Percentiles rank a stretch among this genome's conserved stretches.
phyloP scores from a whole-genome alignment of 2,113 vertebrate species.

The Malurus alboscapulatus region DNA sequence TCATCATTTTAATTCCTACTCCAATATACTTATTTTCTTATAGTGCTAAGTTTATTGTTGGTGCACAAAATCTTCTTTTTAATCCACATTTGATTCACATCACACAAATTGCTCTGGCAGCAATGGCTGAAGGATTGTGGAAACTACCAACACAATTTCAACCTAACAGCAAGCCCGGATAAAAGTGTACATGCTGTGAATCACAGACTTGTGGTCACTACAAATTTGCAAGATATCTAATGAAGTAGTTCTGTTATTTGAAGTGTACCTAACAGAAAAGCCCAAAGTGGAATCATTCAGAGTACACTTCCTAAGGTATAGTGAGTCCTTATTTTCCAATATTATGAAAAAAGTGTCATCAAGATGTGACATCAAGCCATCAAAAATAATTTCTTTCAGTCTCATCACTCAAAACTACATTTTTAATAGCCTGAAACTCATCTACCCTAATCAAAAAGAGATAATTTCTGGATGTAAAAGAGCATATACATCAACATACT shows the following conservation, averaged over 20 bases:
- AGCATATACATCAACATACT: not conserved
- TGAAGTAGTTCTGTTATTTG: not conserved
- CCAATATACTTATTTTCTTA: not conserved
- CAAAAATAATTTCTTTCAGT: not conserved
- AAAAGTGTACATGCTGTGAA: not conserved
- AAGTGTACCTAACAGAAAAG: not conserved
- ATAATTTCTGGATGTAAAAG: not conserved
- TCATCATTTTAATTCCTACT: not conserved
- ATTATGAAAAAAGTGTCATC: not conserved
- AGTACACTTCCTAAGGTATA: not conserved
- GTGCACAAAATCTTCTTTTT: not conserved
- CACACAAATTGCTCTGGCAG: not conserved
- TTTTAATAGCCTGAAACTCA: not conserved
- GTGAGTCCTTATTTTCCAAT: rapidly evolving
- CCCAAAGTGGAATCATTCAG: not conserved
- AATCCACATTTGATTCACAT: not conserved
- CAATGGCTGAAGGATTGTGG: not conserved
- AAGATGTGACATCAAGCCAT: not conserved
- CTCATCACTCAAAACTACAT: not conserved
- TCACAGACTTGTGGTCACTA: not conserved
- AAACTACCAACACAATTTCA: not conserved
- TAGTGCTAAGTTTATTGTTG: not conserved
- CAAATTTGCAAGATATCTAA: not conserved
- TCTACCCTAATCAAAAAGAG: not conserved
- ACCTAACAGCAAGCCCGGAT: not conserved